phyloP scores from a whole-genome alignment of 2,797 vertebrate genomes.

The Phoxinus dragarum region DNA sequence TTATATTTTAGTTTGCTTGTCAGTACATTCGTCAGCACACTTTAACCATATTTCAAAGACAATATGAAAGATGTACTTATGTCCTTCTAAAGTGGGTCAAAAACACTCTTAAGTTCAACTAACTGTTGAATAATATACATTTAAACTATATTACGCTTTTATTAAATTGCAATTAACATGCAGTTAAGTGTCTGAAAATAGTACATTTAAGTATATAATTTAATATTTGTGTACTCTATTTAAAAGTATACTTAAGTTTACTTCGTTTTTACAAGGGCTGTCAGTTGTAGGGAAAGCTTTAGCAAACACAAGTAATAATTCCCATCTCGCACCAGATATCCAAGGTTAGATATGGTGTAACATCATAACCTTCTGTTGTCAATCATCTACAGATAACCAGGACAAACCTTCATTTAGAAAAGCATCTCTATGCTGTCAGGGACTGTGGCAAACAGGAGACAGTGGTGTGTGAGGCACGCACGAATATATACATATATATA shows the following conservation, averaged over 20 bases:
- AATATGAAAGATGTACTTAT: background rate
- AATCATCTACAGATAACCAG: slow-evolving; percentile 1
- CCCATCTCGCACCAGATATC: background rate
- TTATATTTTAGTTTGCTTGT: background rate
- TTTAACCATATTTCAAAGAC: too few species aligned
- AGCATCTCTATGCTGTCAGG: background rate
- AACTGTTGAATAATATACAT: background rate
- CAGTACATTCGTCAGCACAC: background rate
- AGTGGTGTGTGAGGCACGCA: slow-evolving; percentile 11
- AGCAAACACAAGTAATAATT: background rate
- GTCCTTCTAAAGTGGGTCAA: background rate
- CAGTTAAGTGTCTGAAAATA: too few species aligned
- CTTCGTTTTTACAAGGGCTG: background rate
- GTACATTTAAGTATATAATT: background rate
- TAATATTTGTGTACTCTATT: background rate
- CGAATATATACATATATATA: too few species aligned
- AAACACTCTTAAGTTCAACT: background rate
- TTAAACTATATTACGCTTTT: background rate
- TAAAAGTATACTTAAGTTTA: background rate
- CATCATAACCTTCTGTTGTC: background rate
- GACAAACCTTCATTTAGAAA: background rate
- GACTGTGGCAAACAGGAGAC: slow-evolving; percentile 49
- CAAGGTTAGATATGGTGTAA: background rate
- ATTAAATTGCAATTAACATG: background rate
- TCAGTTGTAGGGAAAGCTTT: background rate